phyloP scores from a whole-genome alignment of 1,140 invertebrate species.

The Heliconius congener region DNA sequence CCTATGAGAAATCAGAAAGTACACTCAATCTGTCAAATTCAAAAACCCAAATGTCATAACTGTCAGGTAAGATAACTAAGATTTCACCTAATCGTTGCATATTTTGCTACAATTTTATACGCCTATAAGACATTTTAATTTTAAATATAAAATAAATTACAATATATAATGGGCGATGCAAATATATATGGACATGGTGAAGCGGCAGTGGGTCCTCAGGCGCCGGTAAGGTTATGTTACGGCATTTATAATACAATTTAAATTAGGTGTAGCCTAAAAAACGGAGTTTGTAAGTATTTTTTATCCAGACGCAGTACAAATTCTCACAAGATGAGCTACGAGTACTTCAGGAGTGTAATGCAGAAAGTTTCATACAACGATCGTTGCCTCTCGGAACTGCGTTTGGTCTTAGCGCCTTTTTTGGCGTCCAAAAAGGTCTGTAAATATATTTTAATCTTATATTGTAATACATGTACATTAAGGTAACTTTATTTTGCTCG shows the following conservation, averaged over 20 bases:
- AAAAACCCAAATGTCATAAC: not conserved
- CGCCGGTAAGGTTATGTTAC: constrained; percentile 56
- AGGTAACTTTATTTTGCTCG: too few relatives aligned
- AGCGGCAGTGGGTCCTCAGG: constrained; percentile 27
- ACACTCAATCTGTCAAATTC: not conserved
- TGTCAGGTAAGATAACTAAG: constrained; percentile 3
- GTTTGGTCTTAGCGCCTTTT: constrained; percentile 83
- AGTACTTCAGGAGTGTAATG: constrained; percentile 86
- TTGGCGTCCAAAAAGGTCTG: constrained; percentile 83
- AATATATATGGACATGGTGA: constrained; percentile 52
- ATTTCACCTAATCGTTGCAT: not conserved
- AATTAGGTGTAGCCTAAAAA: not conserved
- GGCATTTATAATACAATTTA: constrained; percentile 6
- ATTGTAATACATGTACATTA: too few relatives aligned
- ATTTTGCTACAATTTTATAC: not conserved
- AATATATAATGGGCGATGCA: constrained; percentile 49
- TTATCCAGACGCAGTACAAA: constrained; percentile 81
- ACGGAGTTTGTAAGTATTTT: not conserved
- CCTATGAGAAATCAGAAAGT: not conserved
- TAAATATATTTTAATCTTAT: not conserved
- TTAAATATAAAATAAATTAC: not conserved
- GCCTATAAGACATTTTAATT: not conserved
- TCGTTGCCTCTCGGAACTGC: constrained; percentile 84
- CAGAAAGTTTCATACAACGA: constrained; percentile 87
- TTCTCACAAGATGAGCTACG: constrained; percentile 84